Conservation (phyloP, 2,888 invertebrate species). For the Nomada ferruginata region DNA sequence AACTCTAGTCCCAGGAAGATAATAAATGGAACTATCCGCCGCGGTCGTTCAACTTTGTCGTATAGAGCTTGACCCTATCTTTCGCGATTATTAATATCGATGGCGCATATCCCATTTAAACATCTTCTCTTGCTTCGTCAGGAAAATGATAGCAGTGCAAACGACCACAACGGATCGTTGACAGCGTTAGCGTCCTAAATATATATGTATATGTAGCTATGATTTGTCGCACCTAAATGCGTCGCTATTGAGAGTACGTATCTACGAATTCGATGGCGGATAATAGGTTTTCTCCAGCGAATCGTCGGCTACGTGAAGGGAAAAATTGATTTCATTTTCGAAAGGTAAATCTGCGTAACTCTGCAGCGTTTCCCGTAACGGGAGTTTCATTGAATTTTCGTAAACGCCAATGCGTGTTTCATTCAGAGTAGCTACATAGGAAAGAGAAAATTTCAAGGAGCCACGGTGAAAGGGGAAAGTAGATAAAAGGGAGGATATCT, state of each 20-base stretch:
- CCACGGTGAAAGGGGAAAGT: conserved; percentile 24
- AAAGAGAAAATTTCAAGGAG: conserved; percentile 22
- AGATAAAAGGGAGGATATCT: conserved; percentile 34
- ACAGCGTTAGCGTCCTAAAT: background rate
- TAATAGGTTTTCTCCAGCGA: background rate
- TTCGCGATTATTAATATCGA: conserved; percentile 4
- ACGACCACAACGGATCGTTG: conserved; percentile 27
- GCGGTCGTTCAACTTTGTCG: conserved; percentile 48
- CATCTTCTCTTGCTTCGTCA: background rate
- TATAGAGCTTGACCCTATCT: background rate
- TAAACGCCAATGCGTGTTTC: background rate
- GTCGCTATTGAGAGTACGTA: background rate
- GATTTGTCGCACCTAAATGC: background rate
- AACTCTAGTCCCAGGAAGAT: conserved; percentile 43
- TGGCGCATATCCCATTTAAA: background rate
- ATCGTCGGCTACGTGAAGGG: conserved; percentile 14
- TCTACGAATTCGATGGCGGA: conserved; percentile 6
- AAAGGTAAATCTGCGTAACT: background rate
- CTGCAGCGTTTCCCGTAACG: background rate
- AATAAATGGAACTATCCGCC: conserved; percentile 38
- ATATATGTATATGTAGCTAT: background rate
- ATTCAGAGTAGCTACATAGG: background rate
- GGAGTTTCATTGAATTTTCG: background rate
- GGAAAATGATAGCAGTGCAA: background rate
- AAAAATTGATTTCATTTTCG: conserved; percentile 31